A percentile compares a stretch with the other conserved stretches of the same genome.
These are phyloP conservation scores for Sitophilus oryzae DNA, from an alignment of 1,140 invertebrate genomes.

Conservation along the genomic window DNA sequence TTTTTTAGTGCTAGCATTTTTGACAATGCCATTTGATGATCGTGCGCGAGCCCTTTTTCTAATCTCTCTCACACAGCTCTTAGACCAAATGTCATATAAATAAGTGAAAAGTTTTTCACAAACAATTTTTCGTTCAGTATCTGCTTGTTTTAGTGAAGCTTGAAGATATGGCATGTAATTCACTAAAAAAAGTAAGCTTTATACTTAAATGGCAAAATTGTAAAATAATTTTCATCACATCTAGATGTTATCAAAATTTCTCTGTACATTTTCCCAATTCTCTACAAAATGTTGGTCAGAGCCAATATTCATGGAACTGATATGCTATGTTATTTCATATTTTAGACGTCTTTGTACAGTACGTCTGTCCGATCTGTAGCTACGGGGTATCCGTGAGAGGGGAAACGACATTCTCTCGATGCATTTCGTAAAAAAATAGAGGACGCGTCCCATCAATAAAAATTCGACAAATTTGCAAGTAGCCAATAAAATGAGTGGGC, in stretches of 20 bases:
- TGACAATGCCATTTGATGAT: slow-evolving; percentile 62
- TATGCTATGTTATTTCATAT: too few relatives aligned
- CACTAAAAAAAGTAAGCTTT: too few relatives aligned
- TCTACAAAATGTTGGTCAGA: slow-evolving; percentile 45
- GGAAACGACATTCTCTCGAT: too few relatives aligned
- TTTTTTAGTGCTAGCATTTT: slow-evolving; percentile 67
- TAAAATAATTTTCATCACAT: slow-evolving; percentile 37
- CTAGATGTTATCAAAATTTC: slow-evolving; percentile 48
- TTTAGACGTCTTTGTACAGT: too few relatives aligned
- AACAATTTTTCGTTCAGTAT: slow-evolving; percentile 47
- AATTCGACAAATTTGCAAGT: too few relatives aligned
- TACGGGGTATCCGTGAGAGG: too few relatives aligned
- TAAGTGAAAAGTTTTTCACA: slow-evolving; percentile 57
- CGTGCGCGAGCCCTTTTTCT: slow-evolving; percentile 61
- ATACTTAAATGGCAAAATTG: too few relatives aligned
- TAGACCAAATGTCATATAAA: slow-evolving; percentile 57
- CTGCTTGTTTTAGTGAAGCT: slow-evolving; percentile 37
- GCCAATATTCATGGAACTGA: slow-evolving; percentile 35
- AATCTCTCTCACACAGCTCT: slow-evolving; percentile 65
- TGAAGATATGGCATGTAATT: slow-evolving; percentile 36
- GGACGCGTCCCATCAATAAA: too few relatives aligned
- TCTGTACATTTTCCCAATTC: slow-evolving; percentile 51
- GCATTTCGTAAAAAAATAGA: too few relatives aligned
- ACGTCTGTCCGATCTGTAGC: too few relatives aligned
- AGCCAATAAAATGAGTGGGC: too few relatives aligned